phyloP scores from a whole-genome alignment of 2,888 invertebrate species.

The Eubasilissa splendida region DNA sequence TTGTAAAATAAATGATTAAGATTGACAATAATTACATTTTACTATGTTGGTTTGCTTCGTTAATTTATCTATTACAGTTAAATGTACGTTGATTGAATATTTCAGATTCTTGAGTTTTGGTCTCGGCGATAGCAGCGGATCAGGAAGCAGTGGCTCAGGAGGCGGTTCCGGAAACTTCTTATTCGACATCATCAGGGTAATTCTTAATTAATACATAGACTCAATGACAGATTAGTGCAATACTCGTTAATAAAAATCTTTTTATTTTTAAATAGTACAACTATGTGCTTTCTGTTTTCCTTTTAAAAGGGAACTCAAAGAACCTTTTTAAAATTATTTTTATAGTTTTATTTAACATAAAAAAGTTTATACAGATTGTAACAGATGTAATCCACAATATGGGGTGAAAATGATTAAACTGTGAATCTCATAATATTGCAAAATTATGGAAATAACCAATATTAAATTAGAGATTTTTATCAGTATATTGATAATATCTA shows the following conservation, averaged over 20 bases:
- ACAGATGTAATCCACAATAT: too few species aligned
- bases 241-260: background rate
- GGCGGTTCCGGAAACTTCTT: slow-evolving; percentile 91
- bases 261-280: background rate
- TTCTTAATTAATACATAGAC: slow-evolving; percentile 63
- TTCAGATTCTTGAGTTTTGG: slow-evolving; percentile 79
- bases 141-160: slow-evolving; percentile 66
- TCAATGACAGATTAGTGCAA: background rate
- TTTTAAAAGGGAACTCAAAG: background rate
- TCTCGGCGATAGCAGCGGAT: slow-evolving; percentile 67
- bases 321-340: background rate
- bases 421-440: too few species aligned
- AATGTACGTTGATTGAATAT: slow-evolving; percentile 1
- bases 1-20: background rate
- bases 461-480: too few species aligned
- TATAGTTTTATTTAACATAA: background rate
- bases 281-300: background rate
- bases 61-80: background rate
- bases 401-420: too few species aligned
- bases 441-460: too few species aligned
- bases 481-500: background rate
- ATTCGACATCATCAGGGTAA: slow-evolving; percentile 91
- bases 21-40: background rate
- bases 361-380: too few species aligned
- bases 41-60: background rate